Base-by-base conservation (phyloP, 2,888 invertebrate species). In the Polydrusus pterygomalis region DNA sequence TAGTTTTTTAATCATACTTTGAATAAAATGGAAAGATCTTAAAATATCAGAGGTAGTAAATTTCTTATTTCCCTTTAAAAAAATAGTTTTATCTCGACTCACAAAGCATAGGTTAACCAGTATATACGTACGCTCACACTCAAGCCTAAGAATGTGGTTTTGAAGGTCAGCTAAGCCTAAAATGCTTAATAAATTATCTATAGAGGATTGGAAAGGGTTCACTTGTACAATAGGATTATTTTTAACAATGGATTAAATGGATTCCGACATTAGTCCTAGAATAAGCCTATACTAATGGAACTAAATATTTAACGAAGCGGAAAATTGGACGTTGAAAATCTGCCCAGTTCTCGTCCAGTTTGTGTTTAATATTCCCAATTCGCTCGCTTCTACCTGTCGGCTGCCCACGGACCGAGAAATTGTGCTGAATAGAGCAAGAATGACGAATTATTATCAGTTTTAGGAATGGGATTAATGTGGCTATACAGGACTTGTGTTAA, bases 311-410 rank as follows among this genome's bases (percentile, higher is more conserved):
- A 38, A 60, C 58, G 58, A 60, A 60, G 58, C 18, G 18, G 15
- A 17, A 60, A 60, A 60, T 60, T 60, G 58, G 58, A 60, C 38
- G 58, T 38, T 60, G 38, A 60, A 60, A 60, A 60, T 18, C 38
- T 38, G 58, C 38, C 58, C 58, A 60, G 58, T 38, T 60, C 58
- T 60, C 58, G 58, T 60, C 58, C 58, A 38, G 58, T 38, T 15
- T 9, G 17, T 60, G 58, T 60, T 60, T 60, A 60, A 60, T 60
- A 60, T 60, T 60, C 58, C 38, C 38, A 38, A 60, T 38, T 60
- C 58, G 18, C 58, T 38, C 38, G 58, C 15, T 38, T 38, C 17
- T 38, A 60, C 58, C 58, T 60, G 58, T 60, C 38, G 17, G 18
- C 38, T 38, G 18, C 38, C 58, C 38, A 60, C 58, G 30, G 18